A percentile compares a stretch with the other conserved stretches of the same genome.
Evolutionary conservation across 2,888 invertebrate species (phyloP).

Genomic region (Boloria euphrosyne): DNA sequence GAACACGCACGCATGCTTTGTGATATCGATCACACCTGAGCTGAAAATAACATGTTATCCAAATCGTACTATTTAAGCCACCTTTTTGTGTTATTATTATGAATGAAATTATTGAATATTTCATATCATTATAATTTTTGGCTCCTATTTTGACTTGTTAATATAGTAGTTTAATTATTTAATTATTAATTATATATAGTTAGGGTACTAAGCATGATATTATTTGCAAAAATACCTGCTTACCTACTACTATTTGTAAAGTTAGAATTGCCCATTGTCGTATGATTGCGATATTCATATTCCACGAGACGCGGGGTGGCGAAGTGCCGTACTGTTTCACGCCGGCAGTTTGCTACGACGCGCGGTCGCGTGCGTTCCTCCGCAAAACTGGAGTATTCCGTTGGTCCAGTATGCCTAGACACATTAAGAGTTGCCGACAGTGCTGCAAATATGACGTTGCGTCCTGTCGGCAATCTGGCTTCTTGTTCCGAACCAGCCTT

Average conservation of each 20-base stretch:
- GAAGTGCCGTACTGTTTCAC: conserved; percentile 48
- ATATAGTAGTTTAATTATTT: no score
- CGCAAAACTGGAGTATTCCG: conserved; percentile 77
- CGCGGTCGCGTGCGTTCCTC: conserved; percentile 76
- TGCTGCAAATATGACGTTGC: conserved; percentile 58
- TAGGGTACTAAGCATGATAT: background rate
- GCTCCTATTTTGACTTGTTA: no score
- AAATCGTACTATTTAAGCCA: conserved; percentile 6
- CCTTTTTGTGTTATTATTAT: no score
- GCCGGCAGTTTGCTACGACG: conserved; percentile 68
- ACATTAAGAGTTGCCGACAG: conserved; percentile 73
- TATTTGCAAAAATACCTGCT: background rate
- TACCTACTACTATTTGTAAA: conserved; percentile 12
- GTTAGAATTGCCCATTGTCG: conserved; percentile 64
- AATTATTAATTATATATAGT: no score
- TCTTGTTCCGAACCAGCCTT: conserved; percentile 73
- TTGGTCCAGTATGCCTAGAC: conserved; percentile 79
- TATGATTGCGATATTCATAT: conserved; percentile 54
- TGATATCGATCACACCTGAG: conserved; percentile 51
- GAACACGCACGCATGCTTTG: conserved; percentile 65
- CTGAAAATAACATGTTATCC: conserved; percentile 18
- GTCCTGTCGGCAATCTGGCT: conserved; percentile 69
- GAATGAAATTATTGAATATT: no score
- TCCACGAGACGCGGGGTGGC: conserved; percentile 55
- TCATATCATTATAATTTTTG: no score